Base-by-base conservation (phyloP, 1,140 invertebrate species). In the Glomeris maerens region DNA sequence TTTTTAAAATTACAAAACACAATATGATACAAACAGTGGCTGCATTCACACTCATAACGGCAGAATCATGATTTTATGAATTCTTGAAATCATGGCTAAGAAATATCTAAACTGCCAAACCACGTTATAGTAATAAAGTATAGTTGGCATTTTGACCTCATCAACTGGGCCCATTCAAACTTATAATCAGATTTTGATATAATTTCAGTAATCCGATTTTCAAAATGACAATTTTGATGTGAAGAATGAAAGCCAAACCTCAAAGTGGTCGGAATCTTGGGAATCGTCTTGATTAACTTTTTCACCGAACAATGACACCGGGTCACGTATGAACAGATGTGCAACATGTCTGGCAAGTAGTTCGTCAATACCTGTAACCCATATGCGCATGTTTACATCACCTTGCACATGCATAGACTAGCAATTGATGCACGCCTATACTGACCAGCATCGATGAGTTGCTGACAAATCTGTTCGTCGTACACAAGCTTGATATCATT, bases 241-340 rank as follows among this genome's bases (percentile, higher is more conserved):
- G n/a, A n/a, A n/a, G n/a, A n/a, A 23, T 52, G 26, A 45, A 27
- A 7, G 14, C 5, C 53, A 20, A 45, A 91, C 90, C 74, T 99
- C 96, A 75, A 99, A 99, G 70, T 99, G 95, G 68, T 99, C 94
- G 0, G 88, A 90, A 60, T 98, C 94, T 55, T 84, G 80, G 22
- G 78, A 71, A 67, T 98, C 92, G 66, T 97, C 83, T 63, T 96
- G 91, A 68, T 97, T 65, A 13, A 99, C 74, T 67, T 95, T 95
- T 67, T 99, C 96, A 29, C 80, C 83, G 71, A 97, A 99, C 25
- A 98, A 70, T 17, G 89, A 90, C 0, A 99, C 83, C 0, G 94
- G 86, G 69, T 99, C 96, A 25, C 96, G 74, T 53, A 99, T 98
- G 66, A 99, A 99, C 42, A 99, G 75, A 73, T 99, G 96, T 31